A percentile compares a stretch with the other conserved stretches of the same genome.
These are phyloP conservation scores for Tauraco erythrolophus DNA, from an alignment of 2,113 vertebrate genomes.

Conservation along the genomic window DNA sequence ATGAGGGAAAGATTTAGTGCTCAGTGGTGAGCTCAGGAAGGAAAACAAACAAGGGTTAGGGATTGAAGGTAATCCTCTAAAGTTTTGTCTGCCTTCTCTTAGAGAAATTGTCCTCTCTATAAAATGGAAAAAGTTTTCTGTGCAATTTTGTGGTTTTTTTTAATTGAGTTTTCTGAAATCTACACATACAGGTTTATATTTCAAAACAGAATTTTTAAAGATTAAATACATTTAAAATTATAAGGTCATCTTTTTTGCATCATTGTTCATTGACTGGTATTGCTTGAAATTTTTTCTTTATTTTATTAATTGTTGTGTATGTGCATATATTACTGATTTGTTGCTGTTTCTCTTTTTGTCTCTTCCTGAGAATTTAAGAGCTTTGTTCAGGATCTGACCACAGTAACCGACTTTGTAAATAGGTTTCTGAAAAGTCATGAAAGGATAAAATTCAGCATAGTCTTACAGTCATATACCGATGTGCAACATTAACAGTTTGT, in stretches of 20 bases:
- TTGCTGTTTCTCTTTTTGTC: neutral
- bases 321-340: neutral
- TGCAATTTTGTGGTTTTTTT: neutral
- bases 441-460: neutral
- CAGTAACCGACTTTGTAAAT: neutral
- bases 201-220: neutral
- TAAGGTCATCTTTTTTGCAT: neutral
- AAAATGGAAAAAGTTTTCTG: neutral
- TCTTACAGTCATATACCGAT: neutral
- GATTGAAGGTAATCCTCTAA: neutral
- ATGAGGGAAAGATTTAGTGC: neutral
- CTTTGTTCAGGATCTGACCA: neutral
- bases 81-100: neutral
- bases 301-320: fast-evolving
- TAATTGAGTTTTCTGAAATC: neutral
- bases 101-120: neutral
- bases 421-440: neutral
- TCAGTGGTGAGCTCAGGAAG: neutral
- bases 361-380: neutral
- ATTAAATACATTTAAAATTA: neutral
- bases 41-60: neutral
- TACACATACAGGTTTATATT: neutral
- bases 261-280: neutral
- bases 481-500: neutral
- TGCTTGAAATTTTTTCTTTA: neutral